Conservation (phyloP, 2,797 vertebrate species). For the Tenualosa thibaudeaui region DNA sequence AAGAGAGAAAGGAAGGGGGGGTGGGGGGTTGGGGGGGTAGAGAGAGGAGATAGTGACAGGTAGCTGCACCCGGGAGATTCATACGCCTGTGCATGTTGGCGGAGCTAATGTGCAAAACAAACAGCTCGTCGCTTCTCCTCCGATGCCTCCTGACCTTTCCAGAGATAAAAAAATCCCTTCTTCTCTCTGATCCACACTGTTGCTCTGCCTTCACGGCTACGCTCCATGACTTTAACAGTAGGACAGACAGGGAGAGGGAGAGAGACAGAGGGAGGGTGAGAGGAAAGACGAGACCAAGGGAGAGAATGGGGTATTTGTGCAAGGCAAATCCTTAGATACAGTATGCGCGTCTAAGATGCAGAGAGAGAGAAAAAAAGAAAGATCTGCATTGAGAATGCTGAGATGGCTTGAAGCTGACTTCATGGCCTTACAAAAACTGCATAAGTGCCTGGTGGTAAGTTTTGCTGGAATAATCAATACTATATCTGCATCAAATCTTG, state of each 20-base stretch:
- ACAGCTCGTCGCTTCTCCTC: slow-evolving; percentile 50
- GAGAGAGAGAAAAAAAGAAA: neutral
- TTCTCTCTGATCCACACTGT: slow-evolving; percentile 50
- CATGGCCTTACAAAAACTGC: neutral
- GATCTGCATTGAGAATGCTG: neutral
- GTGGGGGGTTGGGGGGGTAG: neutral
- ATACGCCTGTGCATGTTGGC: slow-evolving; percentile 24
- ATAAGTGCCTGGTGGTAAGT: neutral
- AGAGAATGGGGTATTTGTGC: neutral
- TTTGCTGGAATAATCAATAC: slow-evolving; percentile 1
- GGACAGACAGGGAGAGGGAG: neutral
- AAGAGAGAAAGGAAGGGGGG: neutral
- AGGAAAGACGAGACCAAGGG: neutral
- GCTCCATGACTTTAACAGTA: slow-evolving; percentile 52
- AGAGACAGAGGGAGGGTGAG: neutral
- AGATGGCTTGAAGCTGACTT: neutral
- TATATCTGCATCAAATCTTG: neutral
- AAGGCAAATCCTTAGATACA: neutral
- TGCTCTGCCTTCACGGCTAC: slow-evolving; percentile 51
- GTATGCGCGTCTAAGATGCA: neutral
- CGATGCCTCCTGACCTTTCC: slow-evolving; percentile 64
- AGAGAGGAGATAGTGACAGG: slow-evolving; percentile 45
- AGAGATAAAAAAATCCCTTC: slow-evolving; percentile 32
- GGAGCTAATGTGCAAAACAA: slow-evolving; percentile 47
- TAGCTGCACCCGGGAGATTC: slow-evolving; percentile 31